Conservation (phyloP, 30 jellyfish, hydroid and myxozoan species). For the Cassiopea xamachana region DNA sequence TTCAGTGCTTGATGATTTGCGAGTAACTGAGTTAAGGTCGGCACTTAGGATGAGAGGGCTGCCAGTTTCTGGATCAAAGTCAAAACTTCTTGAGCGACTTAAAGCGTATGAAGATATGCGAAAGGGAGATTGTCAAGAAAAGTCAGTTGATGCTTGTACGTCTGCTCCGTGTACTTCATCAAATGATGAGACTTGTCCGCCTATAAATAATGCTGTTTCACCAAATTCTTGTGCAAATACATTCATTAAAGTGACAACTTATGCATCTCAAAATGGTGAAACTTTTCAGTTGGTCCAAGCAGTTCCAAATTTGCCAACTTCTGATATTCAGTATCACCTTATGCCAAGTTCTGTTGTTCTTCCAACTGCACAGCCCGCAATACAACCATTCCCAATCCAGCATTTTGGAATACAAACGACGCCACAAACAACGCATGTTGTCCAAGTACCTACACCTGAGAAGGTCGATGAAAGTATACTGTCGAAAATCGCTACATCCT, state of each 20-base stretch:
- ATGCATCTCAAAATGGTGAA: constrained; percentile 83
- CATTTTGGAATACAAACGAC: not conserved
- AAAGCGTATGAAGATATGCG: constrained; percentile 76
- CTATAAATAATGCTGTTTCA: constrained; percentile 17
- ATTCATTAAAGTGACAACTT: constrained; percentile 77
- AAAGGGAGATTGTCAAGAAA: not conserved
- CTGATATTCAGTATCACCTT: constrained; percentile 62
- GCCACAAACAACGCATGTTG: not conserved
- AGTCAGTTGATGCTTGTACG: not conserved
- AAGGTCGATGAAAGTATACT: constrained; percentile 2
- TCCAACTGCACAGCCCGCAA: constrained; percentile 38
- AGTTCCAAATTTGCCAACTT: constrained; percentile 66
- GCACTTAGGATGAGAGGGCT: constrained; percentile 85
- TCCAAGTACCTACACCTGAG: constrained; percentile 22
- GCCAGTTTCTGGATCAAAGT: constrained; percentile 94
- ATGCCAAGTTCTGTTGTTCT: constrained; percentile 56
- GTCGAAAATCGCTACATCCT: constrained; percentile 7
- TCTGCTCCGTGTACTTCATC: constrained; percentile 34
- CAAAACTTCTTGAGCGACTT: constrained; percentile 86
- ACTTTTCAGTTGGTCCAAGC: constrained; percentile 92
- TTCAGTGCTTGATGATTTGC: constrained; percentile 82
- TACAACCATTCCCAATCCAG: constrained; percentile 36
- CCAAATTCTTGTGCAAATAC: constrained; percentile 37
- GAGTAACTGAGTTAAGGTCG: constrained; percentile 84
- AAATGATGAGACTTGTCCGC: not conserved